phyloP scores from a whole-genome alignment of 2,888 invertebrate genomes.

The Lycaena phlaeas region DNA sequence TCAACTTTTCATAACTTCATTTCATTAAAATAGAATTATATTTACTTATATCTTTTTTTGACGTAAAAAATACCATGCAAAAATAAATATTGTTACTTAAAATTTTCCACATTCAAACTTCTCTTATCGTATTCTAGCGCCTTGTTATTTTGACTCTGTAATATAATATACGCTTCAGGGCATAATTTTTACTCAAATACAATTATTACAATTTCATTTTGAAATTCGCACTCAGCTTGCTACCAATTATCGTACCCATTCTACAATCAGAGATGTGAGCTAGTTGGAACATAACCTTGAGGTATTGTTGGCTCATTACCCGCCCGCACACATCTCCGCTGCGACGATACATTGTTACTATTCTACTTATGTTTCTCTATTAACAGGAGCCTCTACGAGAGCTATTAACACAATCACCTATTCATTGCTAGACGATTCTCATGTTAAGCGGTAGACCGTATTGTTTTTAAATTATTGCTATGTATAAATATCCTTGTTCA shows the following conservation, averaged over 20 bases:
- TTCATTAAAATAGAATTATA: too few relatives aligned
- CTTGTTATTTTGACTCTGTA: too few relatives aligned
- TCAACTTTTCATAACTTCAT: too few relatives aligned
- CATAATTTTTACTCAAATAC: too few relatives aligned
- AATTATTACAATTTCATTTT: too few relatives aligned
- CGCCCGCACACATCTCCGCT: slow-evolving; percentile 31
- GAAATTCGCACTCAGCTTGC: not conserved
- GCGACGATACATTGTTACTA: slow-evolving; percentile 25
- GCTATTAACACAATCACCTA: slow-evolving; percentile 12
- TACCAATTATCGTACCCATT: slow-evolving; percentile 17
- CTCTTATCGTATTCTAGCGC: too few relatives aligned
- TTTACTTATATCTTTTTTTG: too few relatives aligned
- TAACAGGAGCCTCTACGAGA: slow-evolving; percentile 26
- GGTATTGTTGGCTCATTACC: slow-evolving; percentile 52
- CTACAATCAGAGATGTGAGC: slow-evolving; percentile 19
- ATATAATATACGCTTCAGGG: too few relatives aligned
- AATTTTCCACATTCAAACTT: too few relatives aligned
- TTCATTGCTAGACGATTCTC: slow-evolving; percentile 13
- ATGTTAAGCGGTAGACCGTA: slow-evolving; percentile 24
- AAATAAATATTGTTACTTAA: too few relatives aligned
- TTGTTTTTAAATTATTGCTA: slow-evolving; percentile 24
- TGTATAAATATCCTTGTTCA: slow-evolving; percentile 46
- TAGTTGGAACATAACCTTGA: slow-evolving; percentile 39
- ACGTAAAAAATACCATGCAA: too few relatives aligned
- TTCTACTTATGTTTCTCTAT: slow-evolving; percentile 30